These are phyloP conservation scores for Habrosyne pyritoides DNA, from an alignment of 2,888 invertebrate species.

Conservation along the genomic window DNA sequence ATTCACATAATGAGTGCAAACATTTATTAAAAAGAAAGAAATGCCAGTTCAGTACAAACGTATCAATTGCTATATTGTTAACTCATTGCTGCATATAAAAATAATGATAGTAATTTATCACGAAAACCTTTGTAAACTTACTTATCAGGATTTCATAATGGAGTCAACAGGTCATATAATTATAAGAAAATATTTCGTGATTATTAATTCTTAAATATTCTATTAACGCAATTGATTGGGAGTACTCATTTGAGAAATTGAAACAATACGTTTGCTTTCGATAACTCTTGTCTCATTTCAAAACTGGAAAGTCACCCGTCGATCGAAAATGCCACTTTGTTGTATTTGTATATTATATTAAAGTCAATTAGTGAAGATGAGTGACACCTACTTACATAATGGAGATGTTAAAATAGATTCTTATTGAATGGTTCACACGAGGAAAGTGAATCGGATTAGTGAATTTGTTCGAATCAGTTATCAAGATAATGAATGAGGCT, in stretches of 20 bases:
- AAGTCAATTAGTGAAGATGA: not conserved
- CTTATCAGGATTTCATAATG: slow-evolving; percentile 45
- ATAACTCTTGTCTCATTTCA: not conserved
- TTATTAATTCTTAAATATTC: slow-evolving; percentile 58
- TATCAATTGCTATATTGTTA: slow-evolving; percentile 27
- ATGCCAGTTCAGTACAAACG: slow-evolving; percentile 54
- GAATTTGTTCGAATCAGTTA: too few species aligned
- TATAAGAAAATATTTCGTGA: slow-evolving; percentile 42
- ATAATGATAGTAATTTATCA: slow-evolving; percentile 49
- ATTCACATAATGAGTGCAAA: slow-evolving; percentile 1
- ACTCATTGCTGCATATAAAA: slow-evolving; percentile 52
- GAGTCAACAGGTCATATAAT: slow-evolving; percentile 49
- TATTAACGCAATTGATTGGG: slow-evolving; percentile 40
- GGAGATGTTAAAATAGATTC: not conserved
- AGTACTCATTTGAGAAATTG: slow-evolving; percentile 38
- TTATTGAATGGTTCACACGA: slow-evolving; percentile 1
- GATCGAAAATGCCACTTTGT: not conserved
- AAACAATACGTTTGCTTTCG: slow-evolving; percentile 34
- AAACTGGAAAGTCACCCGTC: not conserved
- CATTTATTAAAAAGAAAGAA: slow-evolving; percentile 41
- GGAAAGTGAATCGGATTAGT: not conserved
- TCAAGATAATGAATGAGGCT: too few species aligned
- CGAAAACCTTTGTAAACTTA: slow-evolving; percentile 40
- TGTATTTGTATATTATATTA: not conserved
- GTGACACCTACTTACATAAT: slow-evolving; percentile 5